Conservation (phyloP, 1,140 invertebrate genomes). For the Glossosoma conforme region DNA sequence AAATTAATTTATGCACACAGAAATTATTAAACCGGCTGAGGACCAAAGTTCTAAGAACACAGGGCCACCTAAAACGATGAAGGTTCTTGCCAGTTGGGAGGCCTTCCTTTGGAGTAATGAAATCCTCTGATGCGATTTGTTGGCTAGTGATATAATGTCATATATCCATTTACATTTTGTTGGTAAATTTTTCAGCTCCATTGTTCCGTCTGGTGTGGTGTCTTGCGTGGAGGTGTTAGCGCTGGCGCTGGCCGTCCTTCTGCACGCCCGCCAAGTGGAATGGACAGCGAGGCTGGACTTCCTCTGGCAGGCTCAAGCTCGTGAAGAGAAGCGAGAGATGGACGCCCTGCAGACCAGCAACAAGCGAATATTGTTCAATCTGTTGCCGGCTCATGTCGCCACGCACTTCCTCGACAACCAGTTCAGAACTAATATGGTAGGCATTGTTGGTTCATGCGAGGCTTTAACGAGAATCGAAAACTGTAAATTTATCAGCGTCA, state of each 20-base stretch:
- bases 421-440: slow-evolving; percentile 82
- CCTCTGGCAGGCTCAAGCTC: slow-evolving; percentile 79
- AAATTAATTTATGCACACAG: slow-evolving; percentile 1
- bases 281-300: slow-evolving; percentile 82
- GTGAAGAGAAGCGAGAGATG: slow-evolving; percentile 88
- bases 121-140: too few relatives aligned
- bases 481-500: too few relatives aligned
- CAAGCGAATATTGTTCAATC: slow-evolving; percentile 84
- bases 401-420: slow-evolving; percentile 88
- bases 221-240: slow-evolving; percentile 70
- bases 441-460: too few relatives aligned
- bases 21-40: too few relatives aligned
- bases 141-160: too few relatives aligned
- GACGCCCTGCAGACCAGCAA: slow-evolving; percentile 80
- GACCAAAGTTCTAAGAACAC: too few relatives aligned
- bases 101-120: too few relatives aligned
- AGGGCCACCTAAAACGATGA: too few relatives aligned
- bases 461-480: too few relatives aligned
- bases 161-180: too few relatives aligned
- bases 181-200: slow-evolving; percentile 40
- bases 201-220: slow-evolving; percentile 60
- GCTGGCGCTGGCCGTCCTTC: slow-evolving; percentile 72
- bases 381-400: slow-evolving; percentile 88
- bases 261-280: slow-evolving; percentile 81
- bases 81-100: too few relatives aligned